Evolutionary conservation across 2,888 invertebrate genomes (phyloP).

Genomic region (Aphodius sticticus): DNA sequence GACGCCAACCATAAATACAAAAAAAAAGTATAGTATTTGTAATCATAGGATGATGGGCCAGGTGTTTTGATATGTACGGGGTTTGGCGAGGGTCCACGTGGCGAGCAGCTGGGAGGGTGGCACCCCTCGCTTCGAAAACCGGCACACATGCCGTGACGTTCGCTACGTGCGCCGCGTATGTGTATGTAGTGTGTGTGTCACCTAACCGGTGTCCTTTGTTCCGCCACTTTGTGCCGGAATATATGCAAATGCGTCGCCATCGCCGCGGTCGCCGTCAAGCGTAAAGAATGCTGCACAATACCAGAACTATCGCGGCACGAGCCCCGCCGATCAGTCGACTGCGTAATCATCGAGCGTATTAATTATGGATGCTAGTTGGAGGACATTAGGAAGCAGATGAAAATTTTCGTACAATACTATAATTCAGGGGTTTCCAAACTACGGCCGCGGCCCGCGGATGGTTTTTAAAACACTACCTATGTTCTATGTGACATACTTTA

Average conservation of each 20-base stretch:
- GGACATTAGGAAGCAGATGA: neutral
- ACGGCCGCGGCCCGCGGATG: too few species aligned
- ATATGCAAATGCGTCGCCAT: constrained; percentile 44
- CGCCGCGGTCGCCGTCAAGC: constrained; percentile 6
- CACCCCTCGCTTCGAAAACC: constrained; percentile 51
- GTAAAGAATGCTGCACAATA: constrained; percentile 22
- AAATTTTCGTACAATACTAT: constrained; percentile 8
- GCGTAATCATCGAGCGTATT: constrained; percentile 11
- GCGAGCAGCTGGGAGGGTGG: constrained; percentile 55
- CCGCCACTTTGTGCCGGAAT: constrained; percentile 21
- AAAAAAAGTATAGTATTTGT: constrained; percentile 41
- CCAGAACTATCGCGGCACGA: constrained; percentile 19
- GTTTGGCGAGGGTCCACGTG: constrained; percentile 47
- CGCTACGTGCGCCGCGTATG: constrained; percentile 37
- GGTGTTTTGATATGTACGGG: constrained; percentile 42
- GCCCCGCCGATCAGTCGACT: constrained; percentile 9
- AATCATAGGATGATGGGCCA: constrained; percentile 44
- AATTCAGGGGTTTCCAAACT: neutral
- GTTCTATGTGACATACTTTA: neutral
- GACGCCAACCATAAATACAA: constrained; percentile 10
- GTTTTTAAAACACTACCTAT: constrained; percentile 4
- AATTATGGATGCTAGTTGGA: constrained; percentile 10
- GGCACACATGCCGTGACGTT: constrained; percentile 56
- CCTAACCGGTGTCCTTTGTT: constrained; percentile 40
- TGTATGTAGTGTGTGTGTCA: constrained; percentile 49